Percentiles rank a stretch among this genome's conserved stretches.
These are phyloP conservation scores for Cenopis cana DNA, from an alignment of 2,888 invertebrate species.

Conservation along the genomic window DNA sequence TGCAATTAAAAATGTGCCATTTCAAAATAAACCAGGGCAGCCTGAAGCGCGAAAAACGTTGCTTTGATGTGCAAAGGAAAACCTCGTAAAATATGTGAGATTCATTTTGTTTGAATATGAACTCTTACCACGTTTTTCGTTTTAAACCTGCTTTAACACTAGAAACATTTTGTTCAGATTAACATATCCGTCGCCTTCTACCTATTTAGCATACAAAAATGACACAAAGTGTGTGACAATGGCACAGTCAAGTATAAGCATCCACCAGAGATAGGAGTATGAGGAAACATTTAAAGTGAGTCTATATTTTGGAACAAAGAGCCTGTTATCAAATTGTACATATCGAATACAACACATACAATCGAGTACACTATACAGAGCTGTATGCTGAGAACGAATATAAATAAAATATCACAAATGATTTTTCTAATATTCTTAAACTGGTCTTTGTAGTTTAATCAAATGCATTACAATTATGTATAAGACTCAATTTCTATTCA, in stretches of 20 bases:
- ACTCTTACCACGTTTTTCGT: not conserved
- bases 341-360: too few relatives aligned
- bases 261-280: not conserved
- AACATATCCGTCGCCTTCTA: too few relatives aligned
- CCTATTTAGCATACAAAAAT: not conserved
- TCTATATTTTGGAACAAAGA: too few relatives aligned
- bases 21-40: slow-evolving; percentile 32
- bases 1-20: slow-evolving; percentile 24
- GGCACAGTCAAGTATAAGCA: too few relatives aligned
- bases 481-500: not conserved
- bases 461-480: not conserved
- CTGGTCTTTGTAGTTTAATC: not conserved
- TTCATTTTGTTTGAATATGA: slow-evolving; percentile 1
- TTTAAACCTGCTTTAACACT: not conserved
- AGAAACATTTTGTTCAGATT: too few relatives aligned
- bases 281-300: too few relatives aligned
- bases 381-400: not conserved
- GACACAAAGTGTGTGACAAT: not conserved
- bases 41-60: slow-evolving; percentile 19
- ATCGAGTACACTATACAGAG: not conserved
- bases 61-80: slow-evolving; percentile 14
- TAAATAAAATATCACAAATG: too few relatives aligned
- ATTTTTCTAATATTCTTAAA: too few relatives aligned
- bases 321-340: too few relatives aligned
- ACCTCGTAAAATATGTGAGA: not conserved